These are phyloP conservation scores for Acrocephalus kingi DNA, from an alignment of 2,113 vertebrate genomes.

Conservation along the genomic window DNA sequence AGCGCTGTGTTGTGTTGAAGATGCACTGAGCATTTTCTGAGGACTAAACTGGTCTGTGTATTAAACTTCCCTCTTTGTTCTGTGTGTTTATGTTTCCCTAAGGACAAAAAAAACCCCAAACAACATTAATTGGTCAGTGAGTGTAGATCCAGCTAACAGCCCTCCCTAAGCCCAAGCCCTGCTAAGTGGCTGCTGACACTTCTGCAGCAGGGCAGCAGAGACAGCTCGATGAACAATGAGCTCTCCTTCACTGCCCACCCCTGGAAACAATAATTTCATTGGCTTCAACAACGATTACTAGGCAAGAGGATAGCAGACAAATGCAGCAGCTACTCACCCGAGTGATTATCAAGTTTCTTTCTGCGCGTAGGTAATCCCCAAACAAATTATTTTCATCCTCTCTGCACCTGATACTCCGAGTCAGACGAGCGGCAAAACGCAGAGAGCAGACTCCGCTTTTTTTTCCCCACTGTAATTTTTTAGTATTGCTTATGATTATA, in stretches of 20 bases:
- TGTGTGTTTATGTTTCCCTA: neutral
- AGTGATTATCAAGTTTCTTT: conserved; percentile 2
- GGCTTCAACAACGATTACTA: neutral
- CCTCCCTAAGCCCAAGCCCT: neutral
- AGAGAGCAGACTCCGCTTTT: neutral
- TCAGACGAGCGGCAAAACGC: fast-evolving
- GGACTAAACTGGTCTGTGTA: neutral
- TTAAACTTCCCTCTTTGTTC: neutral
- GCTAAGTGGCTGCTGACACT: neutral
- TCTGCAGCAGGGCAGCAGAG: neutral
- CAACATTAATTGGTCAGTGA: neutral
- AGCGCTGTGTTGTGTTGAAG: neutral
- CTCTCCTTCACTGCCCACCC: neutral
- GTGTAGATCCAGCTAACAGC: neutral
- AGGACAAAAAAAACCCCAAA: neutral
- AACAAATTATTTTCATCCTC: conserved; percentile 23
- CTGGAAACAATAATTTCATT: neutral
- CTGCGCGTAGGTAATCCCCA: neutral
- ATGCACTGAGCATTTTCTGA: neutral
- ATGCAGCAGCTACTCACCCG: neutral
- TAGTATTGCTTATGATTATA: neutral
- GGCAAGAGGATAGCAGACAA: neutral
- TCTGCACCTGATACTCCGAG: neutral
- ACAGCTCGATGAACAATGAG: neutral
- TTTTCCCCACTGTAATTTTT: neutral